A percentile compares a stretch with the other conserved stretches of the same genome.
Conservation (phyloP, 35 echinoderm and acorn worm genomes). For the Chiridota heheva region DNA sequence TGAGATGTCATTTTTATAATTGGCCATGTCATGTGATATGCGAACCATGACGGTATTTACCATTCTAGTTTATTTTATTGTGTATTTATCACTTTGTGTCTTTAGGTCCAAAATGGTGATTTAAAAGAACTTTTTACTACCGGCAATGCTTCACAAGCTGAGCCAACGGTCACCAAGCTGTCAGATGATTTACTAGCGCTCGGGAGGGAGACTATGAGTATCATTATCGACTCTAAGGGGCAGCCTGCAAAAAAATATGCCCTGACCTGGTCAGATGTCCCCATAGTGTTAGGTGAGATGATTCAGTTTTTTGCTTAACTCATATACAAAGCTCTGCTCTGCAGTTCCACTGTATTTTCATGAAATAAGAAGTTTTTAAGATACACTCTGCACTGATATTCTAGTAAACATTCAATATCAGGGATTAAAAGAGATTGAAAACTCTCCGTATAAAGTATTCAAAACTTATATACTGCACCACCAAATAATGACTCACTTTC, state of each 20-base stretch:
- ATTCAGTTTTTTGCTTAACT: neutral
- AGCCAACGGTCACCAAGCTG: conserved; percentile 86
- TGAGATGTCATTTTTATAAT: no score
- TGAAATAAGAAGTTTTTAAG: no score
- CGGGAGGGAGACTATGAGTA: conserved; percentile 92
- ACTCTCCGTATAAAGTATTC: no score
- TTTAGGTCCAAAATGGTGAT: conserved; percentile 82
- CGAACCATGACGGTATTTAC: no score
- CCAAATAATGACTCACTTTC: no score
- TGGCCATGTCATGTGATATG: no score
- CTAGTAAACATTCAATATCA: no score
- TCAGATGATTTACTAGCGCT: conserved; percentile 85
- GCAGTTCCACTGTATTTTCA: no score
- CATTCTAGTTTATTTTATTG: conserved; percentile 1
- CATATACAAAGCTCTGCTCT: no score
- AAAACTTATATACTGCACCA: no score
- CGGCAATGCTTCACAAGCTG: conserved; percentile 90
- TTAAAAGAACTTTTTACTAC: conserved; percentile 95
- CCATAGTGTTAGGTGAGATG: conserved; percentile 78
- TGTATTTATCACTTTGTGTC: neutral
- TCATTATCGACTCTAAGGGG: conserved; percentile 92
- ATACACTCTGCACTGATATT: no score
- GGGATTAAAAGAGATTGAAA: no score
- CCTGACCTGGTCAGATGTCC: conserved; percentile 95
- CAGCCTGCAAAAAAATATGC: conserved; percentile 97